Evolutionary conservation across 1,140 invertebrate species (phyloP).

Genomic region (Sipha flava): DNA sequence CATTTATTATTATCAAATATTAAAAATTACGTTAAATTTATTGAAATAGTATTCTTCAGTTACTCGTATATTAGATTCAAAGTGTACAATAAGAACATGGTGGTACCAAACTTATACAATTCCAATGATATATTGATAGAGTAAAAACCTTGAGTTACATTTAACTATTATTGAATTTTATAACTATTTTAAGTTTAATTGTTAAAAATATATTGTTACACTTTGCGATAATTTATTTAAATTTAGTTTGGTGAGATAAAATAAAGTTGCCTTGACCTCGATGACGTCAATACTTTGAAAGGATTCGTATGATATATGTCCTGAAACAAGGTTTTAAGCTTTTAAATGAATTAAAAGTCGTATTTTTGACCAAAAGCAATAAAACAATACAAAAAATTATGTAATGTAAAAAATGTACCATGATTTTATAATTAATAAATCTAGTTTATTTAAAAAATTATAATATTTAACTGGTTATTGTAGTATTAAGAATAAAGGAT

Average conservation of each 20-base stretch:
- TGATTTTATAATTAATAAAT: no score
- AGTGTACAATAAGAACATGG: neutral
- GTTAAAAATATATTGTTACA: neutral
- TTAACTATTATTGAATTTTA: neutral
- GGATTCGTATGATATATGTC: neutral
- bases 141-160: neutral
- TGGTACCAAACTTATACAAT: neutral
- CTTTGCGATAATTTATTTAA: neutral
- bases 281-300: slow-evolving; percentile 21
- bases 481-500: no score
- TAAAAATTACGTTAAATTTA: neutral
- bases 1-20: neutral
- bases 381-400: no score
- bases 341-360: neutral
- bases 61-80: neutral
- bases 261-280: slow-evolving; percentile 7
- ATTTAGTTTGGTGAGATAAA: neutral
- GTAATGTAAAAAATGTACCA: no score
- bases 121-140: neutral
- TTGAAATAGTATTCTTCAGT: neutral
- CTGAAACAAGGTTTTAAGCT: neutral
- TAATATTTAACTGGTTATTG: no score
- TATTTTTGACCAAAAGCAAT: no score
- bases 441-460: no score
- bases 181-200: neutral